Base-by-base conservation (phyloP, 2,888 invertebrate species). In the Galerucella pusilla region DNA sequence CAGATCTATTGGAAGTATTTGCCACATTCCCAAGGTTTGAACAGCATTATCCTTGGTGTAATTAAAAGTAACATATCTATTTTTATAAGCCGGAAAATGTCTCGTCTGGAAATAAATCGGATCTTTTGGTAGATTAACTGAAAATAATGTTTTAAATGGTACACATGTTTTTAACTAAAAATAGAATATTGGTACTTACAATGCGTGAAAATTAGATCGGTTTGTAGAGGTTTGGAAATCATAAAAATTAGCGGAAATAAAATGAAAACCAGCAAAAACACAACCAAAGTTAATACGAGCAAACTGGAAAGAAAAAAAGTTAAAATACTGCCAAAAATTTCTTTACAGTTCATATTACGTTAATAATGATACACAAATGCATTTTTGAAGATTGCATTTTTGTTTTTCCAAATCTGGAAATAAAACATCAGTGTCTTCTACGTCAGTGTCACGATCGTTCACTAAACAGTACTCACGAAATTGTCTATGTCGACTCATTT, bases 211-310 rank as follows among this genome's bases (percentile, higher is more conserved):
- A 95, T 88, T 59, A 94, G 89, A 78, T 90, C 90, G 75, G 92
- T 89, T 83, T 94, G 92, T 77, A 94, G 88, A 2, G 90, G 88
- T 78, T 92, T 91, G 0, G 93, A 94, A 83, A 91, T 92, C 82
- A 91, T 93, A 85, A 94, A 94, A 78, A 93, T 87, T 28, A 94
- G 81, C 6, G 95, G 95, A 73, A 93, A 88, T 71, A 92, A 86
- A 2, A 92, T 91, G 78, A 94, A 93, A 76, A 93, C 83, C 61
- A 92, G 83, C 73, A 93, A 90, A 16, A 89, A 84, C 2, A 90
- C 9, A 10, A 81, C 3, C 12, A 79, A 3, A 3, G 46, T 46
- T 35, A 83, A 59, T 49, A 78, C 73, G 57, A 78, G 52, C 28
- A 79, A 75, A 61, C 80, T 81, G 68, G 74, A 82, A 83, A 77